Percentiles rank a stretch among this genome's conserved stretches.
phyloP scores from a whole-genome alignment of 2,797 vertebrate species.

The Schizopygopsis pylzovi region DNA sequence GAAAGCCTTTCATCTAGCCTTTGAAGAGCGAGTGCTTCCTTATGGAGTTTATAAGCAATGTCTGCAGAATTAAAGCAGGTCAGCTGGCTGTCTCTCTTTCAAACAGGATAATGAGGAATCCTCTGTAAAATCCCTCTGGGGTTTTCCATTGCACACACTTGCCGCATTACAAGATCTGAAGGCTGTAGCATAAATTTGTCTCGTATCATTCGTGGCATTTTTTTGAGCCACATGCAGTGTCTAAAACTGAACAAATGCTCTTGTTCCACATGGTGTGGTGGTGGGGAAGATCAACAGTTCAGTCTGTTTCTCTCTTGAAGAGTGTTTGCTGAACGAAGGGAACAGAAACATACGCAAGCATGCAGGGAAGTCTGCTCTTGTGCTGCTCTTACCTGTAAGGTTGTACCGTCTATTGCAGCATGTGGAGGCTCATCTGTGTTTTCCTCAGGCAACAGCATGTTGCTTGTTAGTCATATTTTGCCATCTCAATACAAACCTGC shows the following conservation, averaged over 20 bases:
- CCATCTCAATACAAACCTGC: neutral
- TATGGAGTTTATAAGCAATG: slow-evolving; percentile 2
- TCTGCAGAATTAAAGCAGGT: slow-evolving; percentile 8
- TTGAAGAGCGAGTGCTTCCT: slow-evolving; percentile 12
- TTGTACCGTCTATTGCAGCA: neutral
- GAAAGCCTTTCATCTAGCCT: slow-evolving; percentile 11
- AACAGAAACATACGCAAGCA: neutral
- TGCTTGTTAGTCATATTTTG: neutral
- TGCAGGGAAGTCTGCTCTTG: neutral
- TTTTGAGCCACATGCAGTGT: slow-evolving; percentile 2
- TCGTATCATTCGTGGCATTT: neutral
- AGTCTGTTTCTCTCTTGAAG: slow-evolving; percentile 10
- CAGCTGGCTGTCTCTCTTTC: neutral
- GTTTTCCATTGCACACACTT: neutral
- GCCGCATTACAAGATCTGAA: neutral
- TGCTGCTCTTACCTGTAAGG: neutral
- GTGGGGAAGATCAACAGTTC: neutral
- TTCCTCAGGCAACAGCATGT: slow-evolving; percentile 22
- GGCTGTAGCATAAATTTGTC: neutral
- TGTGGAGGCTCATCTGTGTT: neutral
- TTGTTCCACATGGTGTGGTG: neutral
- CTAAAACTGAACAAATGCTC: slow-evolving; percentile 4
- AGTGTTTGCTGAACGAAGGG: slow-evolving; percentile 22
- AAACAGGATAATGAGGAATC: slow-evolving; percentile 25
- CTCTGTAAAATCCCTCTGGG: slow-evolving; percentile 16